phyloP scores from a whole-genome alignment of 2,797 vertebrate species.

The Typhlichthys subterraneus region DNA sequence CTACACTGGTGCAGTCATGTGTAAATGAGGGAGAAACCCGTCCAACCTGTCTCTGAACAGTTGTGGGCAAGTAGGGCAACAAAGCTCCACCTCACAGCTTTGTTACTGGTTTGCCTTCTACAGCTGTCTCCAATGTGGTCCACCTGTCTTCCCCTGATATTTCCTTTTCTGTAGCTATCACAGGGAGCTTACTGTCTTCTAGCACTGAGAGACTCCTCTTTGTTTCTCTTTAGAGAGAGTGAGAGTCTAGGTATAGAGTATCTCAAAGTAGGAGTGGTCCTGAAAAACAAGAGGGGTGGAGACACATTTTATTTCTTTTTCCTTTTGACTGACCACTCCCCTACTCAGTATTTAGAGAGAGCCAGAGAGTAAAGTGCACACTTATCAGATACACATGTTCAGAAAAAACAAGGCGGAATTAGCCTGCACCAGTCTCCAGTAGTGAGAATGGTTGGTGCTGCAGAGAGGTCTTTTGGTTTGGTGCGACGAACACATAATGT shows the following conservation, averaged over 20 bases:
- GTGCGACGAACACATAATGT: conserved; percentile 8
- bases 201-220: background rate
- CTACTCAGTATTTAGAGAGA: conserved; percentile 4
- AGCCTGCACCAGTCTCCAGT: background rate
- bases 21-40: conserved; percentile 56
- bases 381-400: conserved; percentile 32
- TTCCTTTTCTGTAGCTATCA: background rate
- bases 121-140: conserved; percentile 11
- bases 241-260: background rate
- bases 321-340: conserved; percentile 1
- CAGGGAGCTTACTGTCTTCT: background rate
- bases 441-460: background rate
- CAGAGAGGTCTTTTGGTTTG: background rate
- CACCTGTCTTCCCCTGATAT: too few species aligned
- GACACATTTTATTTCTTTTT: background rate
- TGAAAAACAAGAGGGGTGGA: conserved; percentile 7
- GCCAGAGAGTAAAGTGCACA: background rate
- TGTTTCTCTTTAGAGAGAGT: background rate
- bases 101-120: conserved; percentile 26
- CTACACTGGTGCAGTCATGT: background rate
- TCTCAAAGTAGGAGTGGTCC: background rate
- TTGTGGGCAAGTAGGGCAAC: background rate
- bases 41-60: conserved; percentile 59
- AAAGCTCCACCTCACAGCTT: conserved; percentile 30
- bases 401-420: conserved; percentile 23